Conservation (phyloP, 2,888 invertebrate genomes). For the Sericinus montela region DNA sequence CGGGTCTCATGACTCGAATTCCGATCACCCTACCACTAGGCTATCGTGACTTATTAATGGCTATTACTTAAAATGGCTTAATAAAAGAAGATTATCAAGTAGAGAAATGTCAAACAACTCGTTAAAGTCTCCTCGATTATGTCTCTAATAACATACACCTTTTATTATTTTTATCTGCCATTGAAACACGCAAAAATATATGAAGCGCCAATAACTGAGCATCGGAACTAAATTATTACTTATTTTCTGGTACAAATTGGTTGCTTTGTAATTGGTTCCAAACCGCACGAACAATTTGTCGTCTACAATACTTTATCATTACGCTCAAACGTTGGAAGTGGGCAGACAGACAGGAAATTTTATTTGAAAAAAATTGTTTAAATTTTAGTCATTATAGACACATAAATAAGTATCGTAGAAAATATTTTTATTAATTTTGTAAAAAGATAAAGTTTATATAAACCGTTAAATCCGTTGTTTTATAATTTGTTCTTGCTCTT, state of each 20-base stretch:
- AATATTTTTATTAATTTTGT: too few species aligned
- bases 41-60: too few species aligned
- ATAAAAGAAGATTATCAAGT: too few species aligned
- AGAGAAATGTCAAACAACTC: neutral
- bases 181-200: constrained; percentile 1
- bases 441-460: too few species aligned
- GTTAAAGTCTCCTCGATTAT: neutral
- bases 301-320: constrained; percentile 36
- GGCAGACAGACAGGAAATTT: constrained; percentile 26
- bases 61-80: too few species aligned
- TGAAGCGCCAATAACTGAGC: constrained; percentile 2
- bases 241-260: constrained; percentile 44
- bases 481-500: too few species aligned
- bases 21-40: too few species aligned
- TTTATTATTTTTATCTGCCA: neutral
- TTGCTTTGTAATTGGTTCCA: constrained; percentile 38
- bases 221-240: constrained; percentile 32
- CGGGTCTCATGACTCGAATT: too few species aligned
- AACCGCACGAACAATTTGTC: constrained; percentile 38
- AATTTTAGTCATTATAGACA: neutral
- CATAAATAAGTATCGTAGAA: neutral
- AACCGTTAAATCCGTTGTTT: too few species aligned
- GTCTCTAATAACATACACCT: neutral
- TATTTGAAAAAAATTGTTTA: neutral
- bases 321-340: constrained; percentile 34